phyloP scores from a whole-genome alignment of 37 sponge, comb jelly and placozoan genomes.

The Amphimedon queenslandica region DNA sequence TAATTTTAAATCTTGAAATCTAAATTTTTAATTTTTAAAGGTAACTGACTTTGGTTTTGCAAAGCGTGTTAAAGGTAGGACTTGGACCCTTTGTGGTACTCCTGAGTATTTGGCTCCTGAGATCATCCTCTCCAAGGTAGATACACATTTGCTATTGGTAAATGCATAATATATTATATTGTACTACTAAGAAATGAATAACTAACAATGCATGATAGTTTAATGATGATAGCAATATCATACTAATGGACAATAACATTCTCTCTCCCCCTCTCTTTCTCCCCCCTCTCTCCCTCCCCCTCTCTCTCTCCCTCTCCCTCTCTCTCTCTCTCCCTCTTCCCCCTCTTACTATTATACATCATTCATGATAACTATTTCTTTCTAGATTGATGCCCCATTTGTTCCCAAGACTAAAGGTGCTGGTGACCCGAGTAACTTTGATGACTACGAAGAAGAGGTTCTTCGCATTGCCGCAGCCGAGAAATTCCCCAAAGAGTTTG shows the following conservation, averaged over 20 bases:
- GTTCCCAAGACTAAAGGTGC: constrained; percentile 91
- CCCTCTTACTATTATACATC: no score
- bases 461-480: constrained; percentile 79
- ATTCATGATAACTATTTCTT: no score
- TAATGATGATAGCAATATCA: not conserved
- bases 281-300: not conserved
- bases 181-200: not conserved
- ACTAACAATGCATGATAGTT: no score
- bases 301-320: constrained; percentile 5
- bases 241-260: not conserved
- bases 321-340: not conserved
- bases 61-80: constrained; percentile 91
- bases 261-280: not conserved
- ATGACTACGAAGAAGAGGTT: constrained; percentile 96
- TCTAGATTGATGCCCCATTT: constrained; percentile 95
- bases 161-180: not conserved
- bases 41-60: constrained; percentile 99
- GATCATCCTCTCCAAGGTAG: constrained; percentile 72
- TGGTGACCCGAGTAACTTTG: constrained; percentile 98
- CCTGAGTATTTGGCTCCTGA: no score
- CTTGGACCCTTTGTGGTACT: no score
- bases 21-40: no score
- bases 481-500: constrained; percentile 91
- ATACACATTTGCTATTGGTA: no score
- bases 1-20: no score